These are phyloP conservation scores for Brachycybe producta DNA, from an alignment of 2,888 invertebrate species.

Conservation along the genomic window DNA sequence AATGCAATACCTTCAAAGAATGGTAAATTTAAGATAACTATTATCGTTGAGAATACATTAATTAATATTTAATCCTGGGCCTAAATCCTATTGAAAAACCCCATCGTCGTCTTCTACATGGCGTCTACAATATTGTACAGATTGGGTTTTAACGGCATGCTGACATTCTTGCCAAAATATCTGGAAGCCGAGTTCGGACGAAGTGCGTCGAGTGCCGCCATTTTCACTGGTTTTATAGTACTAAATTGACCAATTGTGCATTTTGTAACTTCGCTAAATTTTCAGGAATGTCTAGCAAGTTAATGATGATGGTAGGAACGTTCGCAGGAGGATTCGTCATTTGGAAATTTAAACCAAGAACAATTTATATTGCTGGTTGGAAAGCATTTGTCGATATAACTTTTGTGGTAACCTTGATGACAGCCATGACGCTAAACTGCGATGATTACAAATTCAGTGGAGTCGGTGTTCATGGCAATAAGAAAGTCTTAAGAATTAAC, in stretches of 20 bases:
- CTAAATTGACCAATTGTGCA: background rate
- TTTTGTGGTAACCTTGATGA: constrained; percentile 1
- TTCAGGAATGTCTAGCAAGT: constrained; percentile 6
- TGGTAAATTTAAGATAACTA: too few species aligned
- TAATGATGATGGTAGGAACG: constrained; percentile 14
- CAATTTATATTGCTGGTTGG: constrained; percentile 1
- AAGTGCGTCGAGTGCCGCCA: background rate
- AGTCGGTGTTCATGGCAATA: constrained; percentile 3
- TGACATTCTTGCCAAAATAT: constrained; percentile 10
- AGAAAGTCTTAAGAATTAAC: background rate
- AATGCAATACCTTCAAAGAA: background rate
- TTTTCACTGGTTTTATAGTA: constrained; percentile 10
- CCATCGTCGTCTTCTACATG: background rate
- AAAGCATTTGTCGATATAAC: background rate
- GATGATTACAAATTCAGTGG: background rate
- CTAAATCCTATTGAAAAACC: constrained; percentile 11
- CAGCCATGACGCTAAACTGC: constrained; percentile 6
- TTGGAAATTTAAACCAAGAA: constrained; percentile 11
- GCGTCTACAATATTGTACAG: background rate
- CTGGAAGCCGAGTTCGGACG: constrained; percentile 6
- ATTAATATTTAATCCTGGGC: background rate
- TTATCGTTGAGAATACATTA: too few species aligned
- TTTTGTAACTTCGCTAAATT: background rate
- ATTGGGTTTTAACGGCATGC: constrained; percentile 1
- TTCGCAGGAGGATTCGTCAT: constrained; percentile 3